Evolutionary conservation across 1,140 invertebrate genomes (phyloP).

Genomic region (Metopolophium dirhodum): DNA sequence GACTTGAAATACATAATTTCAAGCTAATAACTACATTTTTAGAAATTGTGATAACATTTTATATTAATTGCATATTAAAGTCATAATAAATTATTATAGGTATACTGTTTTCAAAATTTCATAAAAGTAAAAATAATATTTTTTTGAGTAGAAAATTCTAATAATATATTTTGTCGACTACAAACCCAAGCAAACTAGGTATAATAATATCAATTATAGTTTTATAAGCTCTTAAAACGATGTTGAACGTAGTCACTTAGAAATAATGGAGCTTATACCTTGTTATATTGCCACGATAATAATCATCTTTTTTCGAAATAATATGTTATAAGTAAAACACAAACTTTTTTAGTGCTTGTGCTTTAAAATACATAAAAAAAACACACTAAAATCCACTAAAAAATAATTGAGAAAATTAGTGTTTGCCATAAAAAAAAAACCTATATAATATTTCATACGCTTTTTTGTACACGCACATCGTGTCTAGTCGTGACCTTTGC

Average conservation of each 20-base stretch:
- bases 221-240: background rate
- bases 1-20: too few relatives aligned
- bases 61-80: too few relatives aligned
- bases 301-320: background rate
- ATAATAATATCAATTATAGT: background rate
- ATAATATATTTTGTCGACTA: background rate
- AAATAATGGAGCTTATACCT: too few relatives aligned
- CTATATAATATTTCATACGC: background rate
- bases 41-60: background rate
- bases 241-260: too few relatives aligned
- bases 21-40: too few relatives aligned
- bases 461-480: background rate
- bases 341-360: background rate
- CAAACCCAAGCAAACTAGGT: background rate
- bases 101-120: background rate
- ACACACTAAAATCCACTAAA: background rate
- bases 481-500: background rate
- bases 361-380: background rate
- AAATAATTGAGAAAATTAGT: background rate
- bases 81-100: too few relatives aligned
- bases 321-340: background rate
- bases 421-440: background rate
- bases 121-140: background rate
- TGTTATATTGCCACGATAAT: too few relatives aligned
- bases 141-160: background rate